A percentile compares a stretch with the other conserved stretches of the same genome.
phyloP scores from a whole-genome alignment of 2,797 vertebrate genomes.

The Melanotaenia maccullochi region DNA sequence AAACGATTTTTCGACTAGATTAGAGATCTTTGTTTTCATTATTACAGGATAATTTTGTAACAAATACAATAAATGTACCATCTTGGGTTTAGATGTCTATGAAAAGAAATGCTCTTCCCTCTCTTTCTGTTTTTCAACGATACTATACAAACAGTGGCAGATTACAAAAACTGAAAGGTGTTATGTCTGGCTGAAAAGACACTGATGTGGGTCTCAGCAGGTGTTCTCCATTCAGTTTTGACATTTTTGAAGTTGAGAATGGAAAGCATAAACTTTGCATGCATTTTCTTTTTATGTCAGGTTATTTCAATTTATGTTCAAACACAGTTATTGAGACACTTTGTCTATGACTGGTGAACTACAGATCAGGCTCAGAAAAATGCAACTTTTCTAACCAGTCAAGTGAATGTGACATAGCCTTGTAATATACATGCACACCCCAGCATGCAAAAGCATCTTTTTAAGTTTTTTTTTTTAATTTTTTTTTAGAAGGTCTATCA shows the following conservation, averaged over 20 bases:
- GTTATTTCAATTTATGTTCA: too few relatives aligned
- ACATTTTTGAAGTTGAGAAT: not conserved
- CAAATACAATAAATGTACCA: too few relatives aligned
- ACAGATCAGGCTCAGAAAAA: too few relatives aligned
- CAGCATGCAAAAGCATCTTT: not conserved
- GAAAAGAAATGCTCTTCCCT: not conserved
- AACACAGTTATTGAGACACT: too few relatives aligned
- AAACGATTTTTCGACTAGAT: not conserved
- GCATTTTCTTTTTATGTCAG: not conserved
- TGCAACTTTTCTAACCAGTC: not conserved
- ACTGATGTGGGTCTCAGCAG: too few relatives aligned
- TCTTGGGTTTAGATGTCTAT: not conserved
- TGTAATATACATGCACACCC: not conserved
- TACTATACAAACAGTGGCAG: not conserved
- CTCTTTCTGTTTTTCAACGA: not conserved
- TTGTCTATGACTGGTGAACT: too few relatives aligned
- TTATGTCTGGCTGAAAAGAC: too few relatives aligned
- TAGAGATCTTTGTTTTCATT: too few relatives aligned
- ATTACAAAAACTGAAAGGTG: not conserved
- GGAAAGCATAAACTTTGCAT: not conserved
- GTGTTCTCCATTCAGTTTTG: not conserved
- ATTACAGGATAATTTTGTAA: not conserved
- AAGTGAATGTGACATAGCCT: not conserved
- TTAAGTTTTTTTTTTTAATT: not conserved
- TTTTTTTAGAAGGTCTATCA: not conserved